Evolutionary conservation across 2,797 vertebrate species (phyloP), one percentile per base, ranked within the genome.

Genomic region (Gymnodraco acuticeps): DNA sequence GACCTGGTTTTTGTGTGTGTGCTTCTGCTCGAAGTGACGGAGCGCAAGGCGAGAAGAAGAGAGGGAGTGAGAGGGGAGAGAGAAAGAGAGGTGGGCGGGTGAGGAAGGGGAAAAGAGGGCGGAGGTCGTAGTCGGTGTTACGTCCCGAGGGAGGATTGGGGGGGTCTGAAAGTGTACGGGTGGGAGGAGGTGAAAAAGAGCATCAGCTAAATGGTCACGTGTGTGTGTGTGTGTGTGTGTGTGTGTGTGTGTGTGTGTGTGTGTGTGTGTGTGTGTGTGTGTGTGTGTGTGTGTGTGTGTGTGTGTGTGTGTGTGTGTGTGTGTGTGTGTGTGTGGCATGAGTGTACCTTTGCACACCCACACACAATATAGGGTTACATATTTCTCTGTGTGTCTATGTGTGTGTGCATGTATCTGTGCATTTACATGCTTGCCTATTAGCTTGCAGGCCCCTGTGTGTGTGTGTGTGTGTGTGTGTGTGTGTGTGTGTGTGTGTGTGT

Each of bases 1-100:
- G 92, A 95, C 93, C 94, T 94, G 91, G 66, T 83, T 91, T 78
- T 72, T 90, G 86, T 91, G 85, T 88, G 86, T 88, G 88, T 86
- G 88, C 55, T 43, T 88, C 86, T 73, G 87, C 53, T 88, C 87
- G 70, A 70, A 84, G 85, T 80, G 90, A 81, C 78, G 43, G 73
- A 77, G 78, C 71, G 74, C 13, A 60, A 84, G 80, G 68, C 17
- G 66, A 69, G 64, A 69, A 23, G 7, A 43, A 65, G 72, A 23
- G 7, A 43, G 65, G 62, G 55, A 15, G 60, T 2, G 33, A 42
- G 68, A 1, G 14, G 72, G 51, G 65, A 52, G 74, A 53, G 72
- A 55, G 69, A 55, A 73, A 78, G 73, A 59, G 43, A 8, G 55
- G 65, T 5, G 56, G 64, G 38, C 1, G 54, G 51, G 43, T 0